Base-by-base conservation (phyloP, 2,113 vertebrate genomes). In the Struthio camelus region DNA sequence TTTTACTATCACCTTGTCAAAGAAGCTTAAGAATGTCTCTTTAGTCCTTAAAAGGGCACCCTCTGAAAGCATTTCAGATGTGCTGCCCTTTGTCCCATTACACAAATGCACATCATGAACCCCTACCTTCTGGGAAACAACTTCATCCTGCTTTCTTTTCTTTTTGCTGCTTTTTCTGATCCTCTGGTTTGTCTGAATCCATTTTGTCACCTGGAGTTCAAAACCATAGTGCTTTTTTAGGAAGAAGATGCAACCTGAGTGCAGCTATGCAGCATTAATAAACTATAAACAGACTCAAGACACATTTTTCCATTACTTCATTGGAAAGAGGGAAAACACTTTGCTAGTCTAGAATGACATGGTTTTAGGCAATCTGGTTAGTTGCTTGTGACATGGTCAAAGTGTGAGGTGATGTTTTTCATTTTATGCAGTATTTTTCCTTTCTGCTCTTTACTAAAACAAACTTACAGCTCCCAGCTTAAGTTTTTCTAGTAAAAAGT, bases 161-260 rank as follows among this genome's bases (percentile, higher is more conserved):
- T 98, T 98, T 97, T 98, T 98, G 97, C 97, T 94, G 94, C 98
- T 97, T 98, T 98, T 99, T 97, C 98, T 98, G 91, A 98, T 96
- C 97, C 95, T 98, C 92, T 72, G 97, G 97, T 98, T 99, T 97
- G 96, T 70, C 88, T 97, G 98, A 98, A 98, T 98, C 99, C 99
- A 99, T 98, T 99, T 99, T 96, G 95, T 85, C 96, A 99, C 99
- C 99, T 99, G 98, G 79, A 97, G 98, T 98, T 97, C 87, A 98
- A 97, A 96, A 97, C 28, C 87, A 97, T 17, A 94, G 42, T 27
- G 78, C 80, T 88, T 97, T 89, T 96, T 95, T 83, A 97, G 90
- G 44, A 61, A 75, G 85, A 94, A 88, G 90, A 94, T n/a, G 89
- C n/a, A 72, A 92, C 81, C 82, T 20, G 69, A 87, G 80, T 65